A percentile compares a stretch with the other conserved stretches of the same genome.
These are phyloP conservation scores for Marasmarcha lunaedactyla DNA, from an alignment of 2,888 invertebrate species.

Conservation along the genomic window DNA sequence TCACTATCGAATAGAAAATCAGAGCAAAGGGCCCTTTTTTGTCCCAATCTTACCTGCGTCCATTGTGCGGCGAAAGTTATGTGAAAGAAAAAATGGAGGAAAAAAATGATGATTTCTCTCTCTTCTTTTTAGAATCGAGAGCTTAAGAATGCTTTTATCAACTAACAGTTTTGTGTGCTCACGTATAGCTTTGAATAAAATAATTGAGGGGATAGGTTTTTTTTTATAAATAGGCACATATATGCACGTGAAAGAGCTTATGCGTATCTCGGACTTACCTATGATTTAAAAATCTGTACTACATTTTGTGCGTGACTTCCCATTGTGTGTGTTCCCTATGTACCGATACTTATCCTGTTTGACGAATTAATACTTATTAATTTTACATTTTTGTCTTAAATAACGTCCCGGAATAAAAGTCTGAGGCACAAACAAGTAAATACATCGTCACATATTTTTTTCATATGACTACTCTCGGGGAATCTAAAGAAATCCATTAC, in stretches of 20 bases:
- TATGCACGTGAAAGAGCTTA: neutral
- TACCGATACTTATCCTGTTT: too few species aligned
- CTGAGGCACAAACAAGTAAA: too few species aligned
- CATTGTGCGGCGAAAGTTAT: conserved; percentile 60
- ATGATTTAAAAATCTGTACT: too few species aligned
- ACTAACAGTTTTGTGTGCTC: conserved; percentile 40
- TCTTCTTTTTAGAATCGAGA: conserved; percentile 32
- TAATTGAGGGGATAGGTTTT: conserved; percentile 24
- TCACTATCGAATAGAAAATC: conserved; percentile 45
- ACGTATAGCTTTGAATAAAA: conserved; percentile 29
- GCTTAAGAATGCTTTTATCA: conserved; percentile 52
- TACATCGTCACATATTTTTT: too few species aligned
- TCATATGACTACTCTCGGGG: too few species aligned
- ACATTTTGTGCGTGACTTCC: too few species aligned
- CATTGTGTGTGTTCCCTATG: too few species aligned
- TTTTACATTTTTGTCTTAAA: too few species aligned
- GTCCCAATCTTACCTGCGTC: conserved; percentile 45
- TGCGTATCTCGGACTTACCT: too few species aligned
- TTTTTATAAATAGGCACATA: conserved; percentile 22
- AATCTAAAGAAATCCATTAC: too few species aligned
- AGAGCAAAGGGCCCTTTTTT: conserved; percentile 33
- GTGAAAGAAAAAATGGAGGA: conserved; percentile 47
- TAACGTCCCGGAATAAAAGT: too few species aligned
- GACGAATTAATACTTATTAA: too few species aligned
- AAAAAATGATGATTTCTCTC: conserved; percentile 48